Base-by-base conservation (phyloP, 2,797 vertebrate genomes). In the Lateolabrax maculatus region DNA sequence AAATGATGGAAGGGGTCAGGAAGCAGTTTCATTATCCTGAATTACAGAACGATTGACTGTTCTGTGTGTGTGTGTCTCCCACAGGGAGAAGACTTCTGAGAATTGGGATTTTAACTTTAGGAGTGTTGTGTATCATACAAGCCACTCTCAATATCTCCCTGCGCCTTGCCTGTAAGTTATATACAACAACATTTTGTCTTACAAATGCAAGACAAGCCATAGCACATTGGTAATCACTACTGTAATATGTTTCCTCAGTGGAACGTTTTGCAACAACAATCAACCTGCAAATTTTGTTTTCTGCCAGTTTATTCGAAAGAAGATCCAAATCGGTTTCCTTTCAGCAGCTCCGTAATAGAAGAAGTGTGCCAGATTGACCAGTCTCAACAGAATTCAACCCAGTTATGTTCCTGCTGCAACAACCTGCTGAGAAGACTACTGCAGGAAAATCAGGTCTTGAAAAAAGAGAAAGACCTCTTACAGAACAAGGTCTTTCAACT, bases 81-180 rank as follows among this genome's bases (percentile, higher is more conserved):
- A 44, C 80, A 84, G 75, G 56, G 3, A 77, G 66, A 75, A 80
- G 53, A 80, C 79, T 87, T 31, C 18, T 91, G 72, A 65, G 52
- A 51, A 34, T 80, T 6, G 79, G 57, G 11, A 23, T 76, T 44
- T 2, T 84, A 56, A 82, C 43, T 37, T 62, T 90, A 19, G 89
- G 52, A n/a, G 19, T 76, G 23, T 4, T 92, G 34, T 90, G 85
- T 2, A 37, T 90, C 39, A 9, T 81, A 41, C 89, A 91, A 63
- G 87, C 69, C 7, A 15, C 25, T 52, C 85, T 91, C 31, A 89
- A 90, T n/a, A 25, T 90, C 60, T 80, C 89, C 39, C 68, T 92
- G 18, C 60, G 27, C 10, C 49, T 88, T 46, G 37, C 58, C 25
- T 31, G 91, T 91, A 81, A 92, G 87, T 88, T 75, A 11, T 27